Evolutionary conservation across 2,888 invertebrate genomes (phyloP), one percentile per base, ranked within the genome.

Genomic region (Hoplodrina blanda): DNA sequence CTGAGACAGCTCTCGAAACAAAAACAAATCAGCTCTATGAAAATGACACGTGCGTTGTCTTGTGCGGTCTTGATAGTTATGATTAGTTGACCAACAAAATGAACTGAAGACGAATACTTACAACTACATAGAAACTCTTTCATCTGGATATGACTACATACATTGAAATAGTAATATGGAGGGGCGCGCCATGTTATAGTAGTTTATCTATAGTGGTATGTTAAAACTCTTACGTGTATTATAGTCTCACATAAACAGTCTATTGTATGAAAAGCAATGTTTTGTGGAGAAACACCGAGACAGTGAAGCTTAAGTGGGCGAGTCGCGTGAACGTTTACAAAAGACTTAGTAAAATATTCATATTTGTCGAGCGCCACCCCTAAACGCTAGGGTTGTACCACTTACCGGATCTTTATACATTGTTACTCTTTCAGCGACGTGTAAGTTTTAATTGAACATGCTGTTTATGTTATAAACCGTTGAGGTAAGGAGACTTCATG

Each of bases 291-390:
- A 83, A 86, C 78, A 75, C 81, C 76, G 69, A 84, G 80, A 84
- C 85, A 85, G 82, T 73, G 62, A 25, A 59, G 78, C 79, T 81
- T 80, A 86, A 88, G 85, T 86, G 89, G 84, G 85, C 71, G 81
- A 83, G 73, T 85, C 81, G 84, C 82, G 84, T 86, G 86, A 89
- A 85, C 86, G 86, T 84, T 87, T 85, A 88, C 87, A 89, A 90
- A 88, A 88, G 87, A 86, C 85, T 85, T 85, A 69, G 78, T 90
- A 81, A 90, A 90, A 91, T 91, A 91, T 91, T 91, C 88, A 90
- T 90, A 89, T 89, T 88, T 82, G 62, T 78, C 73, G 76, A 73
- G 86, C 72, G 63, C 33, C 69, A 80, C 62, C 78, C 81, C 67
- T 83, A 52, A 76, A 76, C 68, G 73, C 62, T 73, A 85, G 76